Evolutionary conservation across 2,888 invertebrate species (phyloP), one percentile per base, ranked within the genome.

Genomic region (Ophion ellenae): DNA sequence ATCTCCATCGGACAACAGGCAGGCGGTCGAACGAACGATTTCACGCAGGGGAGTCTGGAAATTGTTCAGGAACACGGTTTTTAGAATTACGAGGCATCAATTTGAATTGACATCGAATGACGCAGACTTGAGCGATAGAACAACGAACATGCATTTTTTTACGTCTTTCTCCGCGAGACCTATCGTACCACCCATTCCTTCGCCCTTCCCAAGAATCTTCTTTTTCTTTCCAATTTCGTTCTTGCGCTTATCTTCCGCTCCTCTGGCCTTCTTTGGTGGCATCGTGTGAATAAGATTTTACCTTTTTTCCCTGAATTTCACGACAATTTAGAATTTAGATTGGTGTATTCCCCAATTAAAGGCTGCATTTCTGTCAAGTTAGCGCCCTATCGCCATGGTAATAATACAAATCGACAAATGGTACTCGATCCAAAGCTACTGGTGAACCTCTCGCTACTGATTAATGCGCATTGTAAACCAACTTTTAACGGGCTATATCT

Each of bases 131-230:
- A 61, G 20, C 53, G 17, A 36, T 20, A 32, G 47, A 28, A 1
- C 2, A 47, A 84, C 81, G 83, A 59, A 88, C 88, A 77, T 76
- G 85, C 88, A 88, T 63, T 74, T 86, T 63, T 87, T 88, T 10
- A 80, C 79, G n/a, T 75, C 73, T 67, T 88, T 88, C 40, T 87
- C 87, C 61, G 71, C 9, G n/a, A 86, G 75, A 3, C 88, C 88
- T 20, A 88, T 87, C 10, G 88, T 88, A 20, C 88, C 88, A 17
- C 88, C 88, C 88, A 88, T 88, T 84, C 87, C 87, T 28, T 84
- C 87, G 10, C 88, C 88, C 70, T 88, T 88, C n/a, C 73, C 81
- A 63, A 86, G 81, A 70, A 74, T 57, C 63, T 87, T 87, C 28
- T 78, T 86, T 45, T 57, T 66, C 69, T 80, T 75, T 88, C 4